Base-by-base conservation (phyloP, 2,888 invertebrate genomes). In the Cotesia congregata region DNA sequence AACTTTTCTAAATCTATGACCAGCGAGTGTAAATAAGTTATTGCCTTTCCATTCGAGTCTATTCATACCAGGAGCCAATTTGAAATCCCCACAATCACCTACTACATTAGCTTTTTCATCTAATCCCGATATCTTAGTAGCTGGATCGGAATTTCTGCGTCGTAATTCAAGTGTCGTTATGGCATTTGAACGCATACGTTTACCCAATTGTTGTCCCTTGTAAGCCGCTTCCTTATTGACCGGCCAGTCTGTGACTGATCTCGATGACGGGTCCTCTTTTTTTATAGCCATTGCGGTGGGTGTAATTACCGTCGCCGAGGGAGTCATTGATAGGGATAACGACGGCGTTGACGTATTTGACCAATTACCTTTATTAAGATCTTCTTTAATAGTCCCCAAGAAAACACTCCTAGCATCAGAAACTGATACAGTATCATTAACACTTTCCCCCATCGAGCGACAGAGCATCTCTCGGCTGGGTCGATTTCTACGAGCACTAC, bases 1-100 rank as follows among this genome's bases (percentile, higher is more conserved):
- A 80, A 95, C 93, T 90, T 95, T 95, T 65, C 95, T 92, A 90
- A 95, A 95, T 82, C 93, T 92, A 89, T 95, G 95, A 0, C 95
- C 95, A 0, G 95, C 95, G 81, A 95, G 93, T 12, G 93, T 93
- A 82, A 95, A 94, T 68, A 93, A 89, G 78, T 91, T 90, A 70
- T 90, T 91, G 60, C 91, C 91, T 79, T 92, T 88, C 93, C 93
- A 91, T 90, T 94, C 90, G 84, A 92, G 75, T 86, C 87, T 90
- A 90, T 71, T 92, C 92, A 88, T 91, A 87, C 92, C 78, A 84
- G 91, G 89, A 82, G 91, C 88, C n/a, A 89, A 85, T 84, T 91
- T 91, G n/a, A 89, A 77, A 69, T 90, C 88, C 62, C 90, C 90
- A 3, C 90, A 88, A 89, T 90, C 86, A 84, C 92, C 91, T 1